Percentiles rank a stretch among this genome's conserved stretches.
Conservation (phyloP, 2,888 invertebrate species). For the Syritta pipiens region DNA sequence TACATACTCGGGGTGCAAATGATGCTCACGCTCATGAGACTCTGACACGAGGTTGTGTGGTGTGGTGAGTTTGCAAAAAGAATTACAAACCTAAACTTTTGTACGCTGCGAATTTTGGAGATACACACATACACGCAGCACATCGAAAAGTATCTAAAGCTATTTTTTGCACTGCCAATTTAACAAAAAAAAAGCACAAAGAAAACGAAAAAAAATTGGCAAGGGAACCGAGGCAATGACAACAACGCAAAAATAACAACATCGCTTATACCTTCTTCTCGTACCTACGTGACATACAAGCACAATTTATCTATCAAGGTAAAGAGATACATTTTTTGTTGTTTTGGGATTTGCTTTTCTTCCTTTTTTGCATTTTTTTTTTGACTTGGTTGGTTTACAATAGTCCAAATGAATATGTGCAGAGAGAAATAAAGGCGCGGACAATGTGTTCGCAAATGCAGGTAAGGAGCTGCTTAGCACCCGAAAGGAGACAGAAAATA, state of each 20-base stretch:
- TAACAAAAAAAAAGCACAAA: slow-evolving; percentile 40
- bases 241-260: slow-evolving; percentile 38
- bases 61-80: slow-evolving; percentile 18
- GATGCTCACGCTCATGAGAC: slow-evolving; percentile 24
- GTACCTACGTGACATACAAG: slow-evolving; percentile 68
- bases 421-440: slow-evolving; percentile 37
- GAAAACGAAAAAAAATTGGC: slow-evolving; percentile 56
- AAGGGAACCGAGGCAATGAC: slow-evolving; percentile 48
- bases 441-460: slow-evolving; percentile 50
- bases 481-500: slow-evolving; percentile 5
- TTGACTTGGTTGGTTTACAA: too few relatives aligned
- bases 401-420: slow-evolving; percentile 49
- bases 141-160: slow-evolving; percentile 24
- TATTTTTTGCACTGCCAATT: slow-evolving; percentile 30
- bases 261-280: slow-evolving; percentile 60
- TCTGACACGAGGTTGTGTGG: slow-evolving; percentile 10
- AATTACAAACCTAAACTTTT: slow-evolving; percentile 39
- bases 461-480: slow-evolving; percentile 57
- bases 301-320: slow-evolving; percentile 68
- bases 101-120: slow-evolving; percentile 49
- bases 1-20: slow-evolving; percentile 41
- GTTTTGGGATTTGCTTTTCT: slow-evolving; percentile 18
- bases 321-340: slow-evolving; percentile 45
- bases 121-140: slow-evolving; percentile 39
- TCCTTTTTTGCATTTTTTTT: slow-evolving; percentile 23